phyloP scores from a whole-genome alignment of 2,888 invertebrate species.

The Macrophya annulata region DNA sequence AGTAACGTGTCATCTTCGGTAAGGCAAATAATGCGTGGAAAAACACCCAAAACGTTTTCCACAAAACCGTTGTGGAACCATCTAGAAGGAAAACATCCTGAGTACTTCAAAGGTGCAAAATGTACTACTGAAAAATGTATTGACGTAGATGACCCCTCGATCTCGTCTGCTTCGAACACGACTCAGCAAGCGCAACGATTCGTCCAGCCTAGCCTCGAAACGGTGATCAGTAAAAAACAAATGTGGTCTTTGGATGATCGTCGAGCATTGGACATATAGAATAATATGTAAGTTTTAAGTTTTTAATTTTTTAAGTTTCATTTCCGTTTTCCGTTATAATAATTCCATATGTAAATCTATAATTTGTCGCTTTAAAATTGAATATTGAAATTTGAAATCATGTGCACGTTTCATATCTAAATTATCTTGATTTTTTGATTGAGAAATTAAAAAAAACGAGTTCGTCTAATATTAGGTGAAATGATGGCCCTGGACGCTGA shows the following conservation, averaged over 20 bases:
- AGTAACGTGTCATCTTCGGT: background rate
- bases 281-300: constrained; percentile 49
- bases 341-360: background rate
- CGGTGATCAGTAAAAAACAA: constrained; percentile 55
- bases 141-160: constrained; percentile 15
- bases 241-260: constrained; percentile 57
- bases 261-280: constrained; percentile 47
- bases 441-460: background rate
- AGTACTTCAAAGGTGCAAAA: background rate
- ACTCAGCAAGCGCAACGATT: constrained; percentile 15
- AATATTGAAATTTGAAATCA: background rate
- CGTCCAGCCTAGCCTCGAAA: constrained; percentile 54
- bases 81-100: constrained; percentile 8
- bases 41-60: constrained; percentile 29
- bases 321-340: no score
- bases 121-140: background rate
- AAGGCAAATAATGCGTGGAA: background rate
- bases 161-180: background rate
- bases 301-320: no score
- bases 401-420: background rate
- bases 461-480: constrained; percentile 47
- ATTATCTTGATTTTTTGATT: no score
- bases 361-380: background rate
- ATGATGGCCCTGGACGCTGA: constrained; percentile 58
- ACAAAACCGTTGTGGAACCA: constrained; percentile 37